Evolutionary conservation across 2,113 vertebrate species (phyloP).

Genomic region (Cathartes aura): DNA sequence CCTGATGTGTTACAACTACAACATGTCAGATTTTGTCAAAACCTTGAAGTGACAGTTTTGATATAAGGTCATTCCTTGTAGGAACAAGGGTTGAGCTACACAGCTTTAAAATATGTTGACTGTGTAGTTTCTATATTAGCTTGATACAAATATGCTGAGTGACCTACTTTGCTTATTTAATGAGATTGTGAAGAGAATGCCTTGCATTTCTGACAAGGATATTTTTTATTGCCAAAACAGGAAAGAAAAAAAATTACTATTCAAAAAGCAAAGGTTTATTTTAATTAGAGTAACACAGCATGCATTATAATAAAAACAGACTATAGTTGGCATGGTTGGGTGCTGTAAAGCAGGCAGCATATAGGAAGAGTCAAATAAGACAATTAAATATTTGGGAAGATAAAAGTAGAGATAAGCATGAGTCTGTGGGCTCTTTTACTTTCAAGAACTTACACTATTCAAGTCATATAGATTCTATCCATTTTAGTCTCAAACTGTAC

Average conservation of each 20-base stretch:
- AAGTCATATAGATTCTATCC: neutral
- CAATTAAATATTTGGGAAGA: neutral
- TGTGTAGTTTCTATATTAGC: neutral
- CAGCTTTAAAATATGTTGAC: neutral
- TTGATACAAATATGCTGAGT: neutral
- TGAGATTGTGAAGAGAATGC: neutral
- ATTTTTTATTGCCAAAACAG: neutral
- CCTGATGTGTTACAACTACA: neutral
- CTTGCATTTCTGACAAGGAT: neutral
- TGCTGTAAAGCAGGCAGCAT: neutral
- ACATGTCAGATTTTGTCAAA: neutral
- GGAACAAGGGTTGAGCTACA: neutral
- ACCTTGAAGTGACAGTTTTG: neutral
- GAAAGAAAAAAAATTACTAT: neutral
- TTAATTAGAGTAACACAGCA: neutral
- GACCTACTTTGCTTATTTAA: constrained; percentile 1
- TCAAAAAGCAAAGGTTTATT: neutral
- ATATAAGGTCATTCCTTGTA: neutral
- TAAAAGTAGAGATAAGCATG: neutral
- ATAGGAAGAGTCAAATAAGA: neutral
- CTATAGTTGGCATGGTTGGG: accelerated
- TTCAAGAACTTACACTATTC: neutral
- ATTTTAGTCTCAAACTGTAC: neutral
- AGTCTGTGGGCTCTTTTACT: neutral
- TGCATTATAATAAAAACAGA: neutral